A percentile compares a stretch with the other conserved stretches of the same genome.
Evolutionary conservation across 2,113 vertebrate species (phyloP).

Genomic region (Trichomycterus rosablanca): DNA sequence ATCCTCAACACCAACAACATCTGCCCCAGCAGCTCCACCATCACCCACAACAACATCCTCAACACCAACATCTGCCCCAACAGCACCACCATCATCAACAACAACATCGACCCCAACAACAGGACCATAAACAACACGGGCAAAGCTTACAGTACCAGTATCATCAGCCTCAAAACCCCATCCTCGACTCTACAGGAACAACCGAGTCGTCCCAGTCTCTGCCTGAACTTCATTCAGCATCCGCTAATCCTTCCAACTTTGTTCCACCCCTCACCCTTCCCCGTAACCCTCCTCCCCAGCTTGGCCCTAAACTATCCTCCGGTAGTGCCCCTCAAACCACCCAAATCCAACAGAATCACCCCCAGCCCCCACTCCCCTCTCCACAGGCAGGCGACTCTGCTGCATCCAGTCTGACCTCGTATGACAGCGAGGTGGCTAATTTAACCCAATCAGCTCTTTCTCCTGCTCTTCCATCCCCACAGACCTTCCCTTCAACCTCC

Average conservation of each 20-base stretch:
- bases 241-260: conserved; percentile 41
- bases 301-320: conserved; percentile 45
- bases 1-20: conserved; percentile 2
- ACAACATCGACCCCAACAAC: too few species aligned
- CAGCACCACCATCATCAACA: too few species aligned
- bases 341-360: conserved; percentile 19
- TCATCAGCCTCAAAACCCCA: conserved; percentile 6
- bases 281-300: conserved; percentile 25
- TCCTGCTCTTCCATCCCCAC: conserved; percentile 62
- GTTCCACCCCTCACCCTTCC: conserved; percentile 50
- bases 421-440: conserved; percentile 88
- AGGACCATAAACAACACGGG: too few species aligned
- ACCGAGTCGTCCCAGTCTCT: conserved; percentile 20
- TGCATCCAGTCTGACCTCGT: conserved; percentile 84
- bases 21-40: conserved; percentile 8
- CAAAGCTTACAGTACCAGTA: too few species aligned
- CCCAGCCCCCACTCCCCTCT: conserved; percentile 50
- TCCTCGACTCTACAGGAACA: conserved; percentile 13
- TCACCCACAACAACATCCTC: neutral
- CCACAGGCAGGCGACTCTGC: conserved; percentile 80
- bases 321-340: conserved; percentile 33
- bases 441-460: conserved; percentile 78
- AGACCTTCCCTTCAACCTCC: conserved; percentile 57
- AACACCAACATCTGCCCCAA: neutral
- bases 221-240: conserved; percentile 13